Base-by-base conservation (phyloP, 2,113 vertebrate genomes). In the Oenanthe oenanthe region DNA sequence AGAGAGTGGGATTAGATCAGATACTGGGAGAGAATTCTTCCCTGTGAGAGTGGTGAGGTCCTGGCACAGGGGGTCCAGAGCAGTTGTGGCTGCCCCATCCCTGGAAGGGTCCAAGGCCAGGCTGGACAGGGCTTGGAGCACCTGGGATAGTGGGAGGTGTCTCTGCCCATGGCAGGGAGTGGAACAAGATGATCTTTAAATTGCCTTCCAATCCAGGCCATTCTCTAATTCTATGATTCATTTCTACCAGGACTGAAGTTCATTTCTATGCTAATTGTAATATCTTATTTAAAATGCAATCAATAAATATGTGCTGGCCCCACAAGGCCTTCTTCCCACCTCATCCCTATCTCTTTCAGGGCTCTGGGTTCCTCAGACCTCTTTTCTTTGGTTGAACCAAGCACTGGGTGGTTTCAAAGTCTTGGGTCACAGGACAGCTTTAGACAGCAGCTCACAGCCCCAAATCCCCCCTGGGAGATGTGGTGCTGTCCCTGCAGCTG, bases 321-420 rank as follows among this genome's bases (percentile, higher is more conserved):
- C 31, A 9, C 12, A 3, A 43, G 71, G 7, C 7, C 22, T 40
- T 31, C 20, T n/a, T 25, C 12, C 32, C 24, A 15, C 18, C 7
- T 14, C 14, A 10, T 9, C 51, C 28, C 20, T 32, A 18, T 8
- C 28, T 12, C 1, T 26, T 61, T 17, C 63, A 34, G 48, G 12
- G 66, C 28, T 85, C n/a, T n/a, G 70, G 26, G 15, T 34, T 38
- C 74, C 65, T 80, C 42, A 72, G 32, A n/a, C 3, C 29, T 57
- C 61, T 54, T 43, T 17, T 47, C 26, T 73, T 38, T 29, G n/a
- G 12, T 57, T 29, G n/a, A 54, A 68, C 7, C 22, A 32, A n/a
- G 9, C 2, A 1, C 31, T 4, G 2, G 29, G 18, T 40, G 0
- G 0, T 29, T 63, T 43, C 2, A 9, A 66, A 89, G 16, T 7